Evolutionary conservation across 2,797 vertebrate species (phyloP).

Genomic region (Hydrocynus forskahlii): DNA sequence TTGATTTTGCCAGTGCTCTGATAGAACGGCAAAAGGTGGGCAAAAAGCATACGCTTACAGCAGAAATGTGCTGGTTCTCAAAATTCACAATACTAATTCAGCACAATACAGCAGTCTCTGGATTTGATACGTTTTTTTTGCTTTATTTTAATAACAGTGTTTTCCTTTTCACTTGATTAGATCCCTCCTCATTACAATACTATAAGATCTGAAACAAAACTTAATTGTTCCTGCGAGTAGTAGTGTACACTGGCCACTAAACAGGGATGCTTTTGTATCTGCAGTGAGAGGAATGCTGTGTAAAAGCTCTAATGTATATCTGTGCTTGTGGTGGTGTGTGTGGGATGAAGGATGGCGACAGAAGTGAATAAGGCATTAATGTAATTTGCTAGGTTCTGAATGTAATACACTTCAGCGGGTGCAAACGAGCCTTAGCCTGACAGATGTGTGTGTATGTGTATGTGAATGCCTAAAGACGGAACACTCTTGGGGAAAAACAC

Average conservation of each 20-base stretch:
- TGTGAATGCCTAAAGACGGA: not conserved
- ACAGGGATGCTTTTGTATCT: slow-evolving; percentile 14
- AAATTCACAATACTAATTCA: no score
- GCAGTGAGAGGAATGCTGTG: slow-evolving; percentile 9
- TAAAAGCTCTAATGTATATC: slow-evolving; percentile 12
- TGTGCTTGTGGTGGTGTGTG: slow-evolving; percentile 22
- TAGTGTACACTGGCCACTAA: slow-evolving; percentile 52
- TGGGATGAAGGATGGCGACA: slow-evolving; percentile 27
- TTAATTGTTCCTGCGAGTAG: slow-evolving; percentile 48
- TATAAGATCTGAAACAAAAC: no score
- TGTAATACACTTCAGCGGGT: slow-evolving; percentile 46
- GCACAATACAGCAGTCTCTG: no score
- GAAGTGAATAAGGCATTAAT: slow-evolving; percentile 54
- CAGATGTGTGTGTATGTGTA: slow-evolving; percentile 14
- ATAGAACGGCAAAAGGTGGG: slow-evolving; percentile 33
- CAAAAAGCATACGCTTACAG: no score
- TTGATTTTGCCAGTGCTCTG: not conserved
- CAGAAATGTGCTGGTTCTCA: no score
- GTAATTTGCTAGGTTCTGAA: slow-evolving; percentile 46
- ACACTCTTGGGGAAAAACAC: slow-evolving; percentile 15
- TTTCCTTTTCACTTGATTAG: no score
- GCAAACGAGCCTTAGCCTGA: slow-evolving; percentile 30
- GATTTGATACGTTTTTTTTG: no score
- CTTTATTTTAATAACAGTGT: no score
- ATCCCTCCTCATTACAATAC: no score